phyloP scores from a whole-genome alignment of 2,113 vertebrate species.

The rabbit (Oryctolagus cuniculus) region mOryCun1.1 NC_091447.1:15888001-15888500 shows the following conservation, averaged over 20 bases:
- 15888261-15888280: not conserved
- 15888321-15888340: not conserved
- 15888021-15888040: constrained; percentile 16
- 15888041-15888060: constrained; percentile 20
- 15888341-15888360: not conserved
- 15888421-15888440: too few species aligned
- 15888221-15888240: not conserved
- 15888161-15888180: constrained; percentile 33
- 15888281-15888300: constrained; percentile 10
- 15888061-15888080: not conserved
- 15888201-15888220: not conserved
- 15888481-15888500: too few species aligned
- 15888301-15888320: not conserved
- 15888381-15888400: not conserved
- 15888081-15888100: not conserved
- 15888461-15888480: too few species aligned
- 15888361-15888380: not conserved
- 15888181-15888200: not conserved
- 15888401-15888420: too few species aligned
- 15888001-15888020: not conserved
- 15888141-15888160: not conserved
- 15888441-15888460: too few species aligned
- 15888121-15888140: not conserved
- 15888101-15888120: constrained; percentile 19
- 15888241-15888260: not conserved